These are phyloP conservation scores for Stramonita haemastoma DNA, from an alignment of 2,888 invertebrate species.

Conservation along the genomic window DNA sequence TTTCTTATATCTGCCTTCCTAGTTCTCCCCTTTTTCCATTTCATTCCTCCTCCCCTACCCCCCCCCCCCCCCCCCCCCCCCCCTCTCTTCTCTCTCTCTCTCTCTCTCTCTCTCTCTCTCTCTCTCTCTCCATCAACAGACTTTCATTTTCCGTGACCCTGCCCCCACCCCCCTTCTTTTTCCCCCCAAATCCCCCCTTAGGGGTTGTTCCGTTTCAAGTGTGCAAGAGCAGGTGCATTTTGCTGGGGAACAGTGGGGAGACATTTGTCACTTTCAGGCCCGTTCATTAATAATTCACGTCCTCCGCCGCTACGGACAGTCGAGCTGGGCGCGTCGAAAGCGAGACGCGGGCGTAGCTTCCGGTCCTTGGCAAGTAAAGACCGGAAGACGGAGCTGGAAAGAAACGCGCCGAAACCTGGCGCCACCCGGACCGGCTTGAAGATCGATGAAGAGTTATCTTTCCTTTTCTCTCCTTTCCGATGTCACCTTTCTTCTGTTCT, in stretches of 20 bases:
- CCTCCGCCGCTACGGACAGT: background rate
- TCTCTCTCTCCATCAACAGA: background rate
- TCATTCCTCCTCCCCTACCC: background rate
- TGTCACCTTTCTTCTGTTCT: too few relatives aligned
- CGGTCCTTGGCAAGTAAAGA: background rate
- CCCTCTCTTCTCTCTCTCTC: background rate
- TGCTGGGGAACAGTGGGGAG: background rate
- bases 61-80: background rate
- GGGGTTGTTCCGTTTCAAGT: constrained; percentile 7
- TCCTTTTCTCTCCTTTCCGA: too few relatives aligned
- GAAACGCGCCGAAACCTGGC: background rate
- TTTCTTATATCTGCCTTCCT: too few relatives aligned
- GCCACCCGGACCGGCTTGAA: background rate
- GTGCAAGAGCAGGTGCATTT: constrained; percentile 21
- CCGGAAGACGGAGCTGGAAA: constrained; percentile 12
- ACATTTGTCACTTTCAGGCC: constrained; percentile 35
- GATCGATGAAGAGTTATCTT: background rate
- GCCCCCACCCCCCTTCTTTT: background rate
- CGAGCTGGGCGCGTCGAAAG: constrained; percentile 20
- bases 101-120: background rate
- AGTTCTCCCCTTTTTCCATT: too few relatives aligned
- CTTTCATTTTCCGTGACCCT: background rate
- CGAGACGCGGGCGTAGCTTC: constrained; percentile 32
- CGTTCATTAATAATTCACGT: constrained; percentile 33
- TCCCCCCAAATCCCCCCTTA: background rate